phyloP scores from a whole-genome alignment of 2,113 vertebrate genomes.

The Oreochromis spilurus region DNA sequence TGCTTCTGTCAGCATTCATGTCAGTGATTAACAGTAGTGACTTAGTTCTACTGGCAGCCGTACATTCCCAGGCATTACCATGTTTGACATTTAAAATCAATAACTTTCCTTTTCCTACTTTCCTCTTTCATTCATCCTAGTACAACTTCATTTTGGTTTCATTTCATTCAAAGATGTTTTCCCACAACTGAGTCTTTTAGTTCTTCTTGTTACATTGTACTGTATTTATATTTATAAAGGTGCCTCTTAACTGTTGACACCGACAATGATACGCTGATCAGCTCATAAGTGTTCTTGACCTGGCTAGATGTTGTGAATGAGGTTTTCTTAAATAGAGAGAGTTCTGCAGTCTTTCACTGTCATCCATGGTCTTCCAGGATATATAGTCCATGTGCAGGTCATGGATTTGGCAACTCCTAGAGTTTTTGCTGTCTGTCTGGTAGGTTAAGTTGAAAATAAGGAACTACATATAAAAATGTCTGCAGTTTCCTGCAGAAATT shows the following conservation, averaged over 20 bases:
- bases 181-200: background rate
- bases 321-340: background rate
- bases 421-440: background rate
- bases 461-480: background rate
- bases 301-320: background rate
- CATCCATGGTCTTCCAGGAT: background rate
- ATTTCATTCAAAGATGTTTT: background rate
- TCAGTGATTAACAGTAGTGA: background rate
- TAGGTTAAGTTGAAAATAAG: background rate
- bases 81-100: background rate
- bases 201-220: background rate
- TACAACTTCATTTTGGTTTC: background rate
- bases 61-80: background rate
- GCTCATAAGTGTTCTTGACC: background rate
- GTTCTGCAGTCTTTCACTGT: background rate
- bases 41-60: background rate
- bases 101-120: accelerated
- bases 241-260: background rate
- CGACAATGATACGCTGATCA: accelerated
- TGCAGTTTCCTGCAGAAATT: background rate
- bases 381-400: background rate
- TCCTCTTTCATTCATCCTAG: background rate
- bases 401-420: background rate
- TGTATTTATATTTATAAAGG: background rate
- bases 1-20: background rate